A percentile compares a stretch with the other conserved stretches of the same genome.
Conservation (phyloP, 2,888 invertebrate species). For the Cephus nigrinus region DNA sequence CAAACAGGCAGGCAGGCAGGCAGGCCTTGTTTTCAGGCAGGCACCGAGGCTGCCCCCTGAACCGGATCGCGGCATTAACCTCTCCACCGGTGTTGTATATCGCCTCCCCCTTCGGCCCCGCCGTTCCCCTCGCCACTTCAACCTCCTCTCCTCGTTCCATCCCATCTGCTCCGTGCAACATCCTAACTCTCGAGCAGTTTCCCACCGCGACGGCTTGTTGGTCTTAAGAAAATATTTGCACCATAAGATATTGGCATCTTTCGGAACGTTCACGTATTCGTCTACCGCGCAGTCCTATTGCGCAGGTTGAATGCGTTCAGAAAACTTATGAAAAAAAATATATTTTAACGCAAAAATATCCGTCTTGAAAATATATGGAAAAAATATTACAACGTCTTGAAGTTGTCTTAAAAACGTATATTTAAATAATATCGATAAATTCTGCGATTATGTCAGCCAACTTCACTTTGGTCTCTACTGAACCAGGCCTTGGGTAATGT, state of each 20-base stretch:
- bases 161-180: conserved; percentile 10
- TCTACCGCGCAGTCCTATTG: background rate
- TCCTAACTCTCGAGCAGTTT: conserved; percentile 20
- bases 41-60: conserved; percentile 57
- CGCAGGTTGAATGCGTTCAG: background rate
- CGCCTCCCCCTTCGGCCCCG: conserved; percentile 30
- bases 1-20: conserved; percentile 19
- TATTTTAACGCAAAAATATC: too few relatives aligned
- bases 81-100: conserved; percentile 47
- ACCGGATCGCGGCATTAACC: conserved; percentile 63
- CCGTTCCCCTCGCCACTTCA: conserved; percentile 23
- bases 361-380: too few relatives aligned
- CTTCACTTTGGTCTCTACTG: background rate
- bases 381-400: background rate
- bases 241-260: background rate
- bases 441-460: background rate
- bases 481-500: background rate
- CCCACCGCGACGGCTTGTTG: conserved; percentile 9
- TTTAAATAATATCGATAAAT: background rate
- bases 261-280: background rate
- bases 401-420: background rate
- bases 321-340: background rate
- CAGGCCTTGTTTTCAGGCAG: conserved; percentile 49
- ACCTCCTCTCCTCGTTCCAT: conserved; percentile 11
- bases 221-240: conserved; percentile 10